phyloP scores from a whole-genome alignment of 1,140 invertebrate species.

The Procambarus virginalis region DNA sequence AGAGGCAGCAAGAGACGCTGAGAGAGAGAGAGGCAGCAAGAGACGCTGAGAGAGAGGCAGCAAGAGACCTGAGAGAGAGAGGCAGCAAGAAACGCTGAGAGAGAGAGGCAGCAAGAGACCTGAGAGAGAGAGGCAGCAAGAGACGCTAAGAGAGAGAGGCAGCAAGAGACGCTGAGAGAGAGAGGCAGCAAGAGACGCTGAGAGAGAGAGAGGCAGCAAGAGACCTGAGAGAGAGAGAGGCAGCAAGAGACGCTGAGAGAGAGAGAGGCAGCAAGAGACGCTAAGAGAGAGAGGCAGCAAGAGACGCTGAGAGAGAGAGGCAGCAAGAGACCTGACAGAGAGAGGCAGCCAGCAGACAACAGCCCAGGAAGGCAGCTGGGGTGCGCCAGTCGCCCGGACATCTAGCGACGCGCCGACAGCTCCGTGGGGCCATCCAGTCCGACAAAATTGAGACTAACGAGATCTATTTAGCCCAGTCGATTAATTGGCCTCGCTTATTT shows the following conservation, averaged over 20 bases:
- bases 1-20: too few species aligned
- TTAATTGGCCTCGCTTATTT: slow-evolving; percentile 57
- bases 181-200: too few species aligned
- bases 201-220: not conserved
- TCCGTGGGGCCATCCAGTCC: slow-evolving; percentile 26
- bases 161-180: too few species aligned
- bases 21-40: too few species aligned
- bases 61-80: too few species aligned
- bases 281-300: not conserved
- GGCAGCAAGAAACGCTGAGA: too few species aligned
- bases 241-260: slow-evolving; percentile 11
- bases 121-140: too few species aligned
- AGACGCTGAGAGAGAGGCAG: too few species aligned
- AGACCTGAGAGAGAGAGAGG: not conserved
- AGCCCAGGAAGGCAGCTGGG: not conserved
- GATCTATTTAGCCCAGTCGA: slow-evolving; percentile 27
- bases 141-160: too few species aligned
- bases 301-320: not conserved
- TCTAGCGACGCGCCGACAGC: slow-evolving; percentile 20
- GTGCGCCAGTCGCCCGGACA: not conserved
- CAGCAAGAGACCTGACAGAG: not conserved
- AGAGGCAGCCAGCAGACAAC: not conserved
- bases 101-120: too few species aligned
- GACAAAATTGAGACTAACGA: slow-evolving; percentile 48
- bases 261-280: slow-evolving; percentile 3